Evolutionary conservation across 1,140 invertebrate genomes (phyloP), one percentile per base, ranked within the genome.

Genomic region (Heliconius hermathena): DNA sequence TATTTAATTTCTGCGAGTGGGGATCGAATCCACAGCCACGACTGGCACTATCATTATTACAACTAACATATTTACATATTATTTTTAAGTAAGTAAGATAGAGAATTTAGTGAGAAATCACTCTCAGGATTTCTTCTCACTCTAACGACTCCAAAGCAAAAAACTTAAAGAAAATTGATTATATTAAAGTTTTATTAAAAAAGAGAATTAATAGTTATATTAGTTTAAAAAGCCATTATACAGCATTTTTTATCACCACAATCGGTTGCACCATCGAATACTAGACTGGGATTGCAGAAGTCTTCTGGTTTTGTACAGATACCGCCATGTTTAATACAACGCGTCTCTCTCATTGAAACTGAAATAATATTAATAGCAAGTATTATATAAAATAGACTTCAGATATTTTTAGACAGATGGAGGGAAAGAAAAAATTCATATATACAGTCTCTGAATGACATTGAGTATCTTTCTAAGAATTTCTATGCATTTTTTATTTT

Each of bases 281-380:
- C 26, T 5, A 86, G 70, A 20, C 73, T 54, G 0, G 76, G 78
- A 71, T 83, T 83, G 76, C 85, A 88, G 26, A 72, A 84, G 18
- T 77, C 22, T 3, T 71, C 73, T 11, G 49, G 54, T 22, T 81
- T 75, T 16, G 85, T 71, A 54, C 88, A 90, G 4, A 72, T 71
- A 0, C 88, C 87, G 9, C 87, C 87, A 13, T 74, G 78, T 20
- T 83, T 87, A 0, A 26, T 26, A 71, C 88, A 90, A 8, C 87
- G 57, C 0, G 82, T 87, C 71, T 88, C 88, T 71, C 87, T 88
- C 49, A 84, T 60, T 5, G 87, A 90, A 36, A 85, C 88, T 90
- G 83, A 57, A 88, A 90, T 71, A 76, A 57, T 46, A 46, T 57
- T 2, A n/a, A 29, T 4, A 74, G 3, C 20, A 26, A 71, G 54